A percentile compares a stretch with the other conserved stretches of the same genome.
These are phyloP conservation scores for Heteromormyrus szaboi DNA, from an alignment of 2,797 vertebrate species.

Conservation along the genomic window DNA sequence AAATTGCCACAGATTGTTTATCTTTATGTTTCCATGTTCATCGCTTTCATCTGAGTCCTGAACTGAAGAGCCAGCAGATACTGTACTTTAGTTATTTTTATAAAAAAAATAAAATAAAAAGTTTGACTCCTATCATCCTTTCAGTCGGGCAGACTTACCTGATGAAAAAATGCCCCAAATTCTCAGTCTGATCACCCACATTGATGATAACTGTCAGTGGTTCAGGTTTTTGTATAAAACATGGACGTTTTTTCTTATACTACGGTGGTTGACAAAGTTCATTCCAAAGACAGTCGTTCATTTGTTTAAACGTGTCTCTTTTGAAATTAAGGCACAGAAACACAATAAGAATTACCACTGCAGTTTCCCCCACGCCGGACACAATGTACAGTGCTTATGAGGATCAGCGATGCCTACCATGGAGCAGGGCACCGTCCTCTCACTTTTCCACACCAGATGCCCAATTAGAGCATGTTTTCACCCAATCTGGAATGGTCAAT, in stretches of 20 bases:
- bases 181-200: neutral
- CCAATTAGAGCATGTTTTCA: slow-evolving; percentile 6
- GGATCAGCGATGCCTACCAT: neutral
- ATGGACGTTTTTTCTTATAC: neutral
- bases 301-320: neutral
- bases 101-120: neutral
- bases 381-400: neutral
- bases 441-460: slow-evolving; percentile 6
- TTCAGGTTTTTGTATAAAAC: neutral
- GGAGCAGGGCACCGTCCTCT: neutral
- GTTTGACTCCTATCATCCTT: neutral
- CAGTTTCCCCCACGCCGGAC: neutral
- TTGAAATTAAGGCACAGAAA: neutral
- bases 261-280: neutral
- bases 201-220: neutral
- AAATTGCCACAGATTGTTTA: neutral
- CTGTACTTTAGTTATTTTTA: neutral
- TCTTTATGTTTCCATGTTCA: neutral
- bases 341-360: neutral
- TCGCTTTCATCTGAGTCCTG: neutral
- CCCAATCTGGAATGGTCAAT: neutral
- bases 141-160: neutral
- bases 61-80: neutral
- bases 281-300: neutral
- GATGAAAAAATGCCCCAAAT: neutral